Conservation (phyloP, 2,113 vertebrate genomes). For the Micronycteris hirsuta region DNA sequence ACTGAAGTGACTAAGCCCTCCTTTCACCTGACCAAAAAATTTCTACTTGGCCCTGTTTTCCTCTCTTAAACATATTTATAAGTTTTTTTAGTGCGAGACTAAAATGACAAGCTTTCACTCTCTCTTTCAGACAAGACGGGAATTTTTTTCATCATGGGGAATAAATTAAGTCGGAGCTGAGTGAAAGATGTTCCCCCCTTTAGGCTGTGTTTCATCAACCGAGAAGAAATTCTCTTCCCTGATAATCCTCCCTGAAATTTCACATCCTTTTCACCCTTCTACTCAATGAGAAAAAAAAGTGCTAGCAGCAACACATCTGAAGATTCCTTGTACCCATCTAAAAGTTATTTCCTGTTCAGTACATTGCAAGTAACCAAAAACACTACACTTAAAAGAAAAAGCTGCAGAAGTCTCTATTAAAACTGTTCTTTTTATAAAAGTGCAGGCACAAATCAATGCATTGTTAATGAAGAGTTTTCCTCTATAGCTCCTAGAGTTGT, state of each 20-base stretch:
- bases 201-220: constrained; percentile 2
- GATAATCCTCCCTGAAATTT: constrained; percentile 51
- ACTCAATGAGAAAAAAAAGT: neutral
- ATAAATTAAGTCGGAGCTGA: constrained; percentile 46
- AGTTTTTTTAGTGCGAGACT: constrained; percentile 14
- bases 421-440: constrained; percentile 65
- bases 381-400: neutral
- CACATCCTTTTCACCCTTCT: constrained; percentile 46
- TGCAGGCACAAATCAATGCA: constrained; percentile 52
- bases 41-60: neutral
- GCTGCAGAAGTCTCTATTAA: constrained; percentile 1
- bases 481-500: neutral
- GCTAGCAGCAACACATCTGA: constrained; percentile 48
- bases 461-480: constrained; percentile 58
- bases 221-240: constrained; percentile 51
- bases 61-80: neutral
- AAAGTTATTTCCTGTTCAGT: constrained; percentile 48
- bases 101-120: constrained; percentile 18
- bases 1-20: neutral
- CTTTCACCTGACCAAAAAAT: neutral
- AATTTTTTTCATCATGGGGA: neutral
- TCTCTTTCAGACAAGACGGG: neutral
- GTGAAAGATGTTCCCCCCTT: constrained; percentile 31
- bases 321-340: constrained; percentile 13
- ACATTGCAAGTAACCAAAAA: constrained; percentile 32